Evolutionary conservation across 2,113 vertebrate species (phyloP).

Genomic region (Eurystomus gularis): DNA sequence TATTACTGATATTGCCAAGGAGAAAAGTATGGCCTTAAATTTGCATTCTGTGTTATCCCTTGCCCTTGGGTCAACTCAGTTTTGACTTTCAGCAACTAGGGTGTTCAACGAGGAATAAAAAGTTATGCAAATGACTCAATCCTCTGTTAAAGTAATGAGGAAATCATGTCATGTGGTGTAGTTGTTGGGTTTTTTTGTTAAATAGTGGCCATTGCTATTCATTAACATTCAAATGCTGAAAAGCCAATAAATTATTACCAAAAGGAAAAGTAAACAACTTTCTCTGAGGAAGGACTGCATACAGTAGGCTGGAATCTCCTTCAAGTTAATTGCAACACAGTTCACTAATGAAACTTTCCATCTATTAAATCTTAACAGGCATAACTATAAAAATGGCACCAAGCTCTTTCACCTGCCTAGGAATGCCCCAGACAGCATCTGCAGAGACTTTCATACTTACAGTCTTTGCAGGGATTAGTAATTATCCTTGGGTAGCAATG

Average conservation of each 20-base stretch:
- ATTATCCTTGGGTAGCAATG: constrained; percentile 42
- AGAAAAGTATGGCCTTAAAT: constrained; percentile 25
- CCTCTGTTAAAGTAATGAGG: constrained; percentile 12
- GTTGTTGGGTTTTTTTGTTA: not conserved
- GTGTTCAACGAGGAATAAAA: not conserved
- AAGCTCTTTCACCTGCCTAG: constrained; percentile 70
- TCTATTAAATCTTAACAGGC: constrained; percentile 84
- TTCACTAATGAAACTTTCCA: constrained; percentile 84
- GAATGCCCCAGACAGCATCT: constrained; percentile 75
- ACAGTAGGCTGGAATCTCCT: constrained; percentile 79
- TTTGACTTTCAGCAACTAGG: not conserved
- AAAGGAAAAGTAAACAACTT: constrained; percentile 73
- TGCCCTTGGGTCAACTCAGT: not conserved
- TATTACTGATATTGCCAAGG: constrained; percentile 11
- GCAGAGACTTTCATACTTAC: constrained; percentile 65
- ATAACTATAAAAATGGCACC: constrained; percentile 85
- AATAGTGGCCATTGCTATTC: constrained; percentile 21
- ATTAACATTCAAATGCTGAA: constrained; percentile 64
- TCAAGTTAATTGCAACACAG: constrained; percentile 82
- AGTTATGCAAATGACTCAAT: not conserved
- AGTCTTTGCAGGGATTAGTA: constrained; percentile 70
- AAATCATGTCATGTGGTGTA: not conserved
- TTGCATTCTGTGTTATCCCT: constrained; percentile 8
- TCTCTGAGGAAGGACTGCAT: constrained; percentile 67
- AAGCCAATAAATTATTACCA: constrained; percentile 68